phyloP scores from a whole-genome alignment of 1,140 invertebrate species.

The Drosophila sechellia region DNA sequence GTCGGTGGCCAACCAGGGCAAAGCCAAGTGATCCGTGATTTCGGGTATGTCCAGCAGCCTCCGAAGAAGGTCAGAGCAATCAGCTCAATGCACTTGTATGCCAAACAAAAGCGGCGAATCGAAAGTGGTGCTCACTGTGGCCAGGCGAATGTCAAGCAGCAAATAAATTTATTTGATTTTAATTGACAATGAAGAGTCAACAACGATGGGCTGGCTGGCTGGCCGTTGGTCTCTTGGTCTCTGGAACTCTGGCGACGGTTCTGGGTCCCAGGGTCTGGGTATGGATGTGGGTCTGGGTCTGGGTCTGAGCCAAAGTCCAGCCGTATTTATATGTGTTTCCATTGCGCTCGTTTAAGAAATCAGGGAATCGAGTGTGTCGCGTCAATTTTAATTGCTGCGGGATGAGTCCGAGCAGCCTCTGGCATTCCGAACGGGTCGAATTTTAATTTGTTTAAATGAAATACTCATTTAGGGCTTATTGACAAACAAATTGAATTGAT shows the following conservation, averaged over 20 bases:
- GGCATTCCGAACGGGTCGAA: constrained; percentile 80
- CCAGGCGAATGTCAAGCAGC: constrained; percentile 76
- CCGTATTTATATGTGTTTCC: constrained; percentile 60
- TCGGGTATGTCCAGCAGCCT: background rate
- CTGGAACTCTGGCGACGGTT: background rate
- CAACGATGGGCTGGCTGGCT: constrained; percentile 51
- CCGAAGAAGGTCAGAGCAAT: constrained; percentile 52
- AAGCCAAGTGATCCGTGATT: constrained; percentile 85
- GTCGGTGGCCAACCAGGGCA: constrained; percentile 96
- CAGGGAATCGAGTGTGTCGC: constrained; percentile 52
- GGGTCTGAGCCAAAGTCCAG: constrained; percentile 47
- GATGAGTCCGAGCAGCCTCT: constrained; percentile 45
- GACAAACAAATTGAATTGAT: constrained; percentile 85
- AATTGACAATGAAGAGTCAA: constrained; percentile 82
- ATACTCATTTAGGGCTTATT: constrained; percentile 84
- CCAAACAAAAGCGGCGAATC: constrained; percentile 36
- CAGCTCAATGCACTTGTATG: constrained; percentile 56
- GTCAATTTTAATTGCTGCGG: constrained; percentile 75
- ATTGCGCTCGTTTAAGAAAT: constrained; percentile 58
- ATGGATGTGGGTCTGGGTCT: constrained; percentile 42
- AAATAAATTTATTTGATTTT: constrained; percentile 84
- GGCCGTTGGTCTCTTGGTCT: constrained; percentile 29
- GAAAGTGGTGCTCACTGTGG: constrained; percentile 16
- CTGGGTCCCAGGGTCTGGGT: constrained; percentile 1
- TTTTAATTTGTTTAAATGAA: constrained; percentile 84